Percentiles rank a stretch among this genome's conserved stretches.
Evolutionary conservation across 2,888 invertebrate genomes (phyloP).

Genomic region (Tenthredo amoena): DNA sequence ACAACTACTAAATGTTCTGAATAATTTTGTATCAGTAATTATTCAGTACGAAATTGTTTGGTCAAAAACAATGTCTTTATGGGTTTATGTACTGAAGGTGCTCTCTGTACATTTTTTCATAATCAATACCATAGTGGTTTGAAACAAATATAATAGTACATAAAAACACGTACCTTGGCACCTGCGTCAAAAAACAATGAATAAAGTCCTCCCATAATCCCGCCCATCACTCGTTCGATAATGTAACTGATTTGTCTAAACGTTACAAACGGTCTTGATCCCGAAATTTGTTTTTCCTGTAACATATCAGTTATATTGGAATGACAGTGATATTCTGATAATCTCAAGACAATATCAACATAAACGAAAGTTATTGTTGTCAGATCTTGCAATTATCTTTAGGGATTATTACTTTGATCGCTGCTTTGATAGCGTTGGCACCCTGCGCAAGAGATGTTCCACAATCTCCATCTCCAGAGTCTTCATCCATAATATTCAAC

Average conservation of each 20-base stretch:
- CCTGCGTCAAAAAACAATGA: conserved; percentile 85
- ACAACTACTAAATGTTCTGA: background rate
- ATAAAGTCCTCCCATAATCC: conserved; percentile 88
- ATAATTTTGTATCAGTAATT: background rate
- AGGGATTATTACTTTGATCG: conserved; percentile 60
- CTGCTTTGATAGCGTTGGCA: conserved; percentile 63
- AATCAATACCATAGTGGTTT: background rate
- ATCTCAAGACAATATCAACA: conserved; percentile 1
- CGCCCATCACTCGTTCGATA: conserved; percentile 85
- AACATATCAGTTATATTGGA: conserved; percentile 48
- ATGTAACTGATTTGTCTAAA: conserved; percentile 79
- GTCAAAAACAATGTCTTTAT: background rate
- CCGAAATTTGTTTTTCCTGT: conserved; percentile 59
- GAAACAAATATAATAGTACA: background rate
- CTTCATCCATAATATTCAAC: conserved; percentile 85
- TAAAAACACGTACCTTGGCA: conserved; percentile 75
- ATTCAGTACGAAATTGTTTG: background rate
- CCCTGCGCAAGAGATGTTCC: conserved; percentile 83
- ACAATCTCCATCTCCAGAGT: conserved; percentile 88
- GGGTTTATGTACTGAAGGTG: background rate
- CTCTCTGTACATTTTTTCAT: background rate
- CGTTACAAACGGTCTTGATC: conserved; percentile 58
- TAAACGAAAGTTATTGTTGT: conserved; percentile 11
- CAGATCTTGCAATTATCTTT: background rate
- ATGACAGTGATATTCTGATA: background rate